Percentiles rank a stretch among this genome's conserved stretches.
Conservation (phyloP, 2,797 vertebrate species). For the Synanceia verrucosa region DNA sequence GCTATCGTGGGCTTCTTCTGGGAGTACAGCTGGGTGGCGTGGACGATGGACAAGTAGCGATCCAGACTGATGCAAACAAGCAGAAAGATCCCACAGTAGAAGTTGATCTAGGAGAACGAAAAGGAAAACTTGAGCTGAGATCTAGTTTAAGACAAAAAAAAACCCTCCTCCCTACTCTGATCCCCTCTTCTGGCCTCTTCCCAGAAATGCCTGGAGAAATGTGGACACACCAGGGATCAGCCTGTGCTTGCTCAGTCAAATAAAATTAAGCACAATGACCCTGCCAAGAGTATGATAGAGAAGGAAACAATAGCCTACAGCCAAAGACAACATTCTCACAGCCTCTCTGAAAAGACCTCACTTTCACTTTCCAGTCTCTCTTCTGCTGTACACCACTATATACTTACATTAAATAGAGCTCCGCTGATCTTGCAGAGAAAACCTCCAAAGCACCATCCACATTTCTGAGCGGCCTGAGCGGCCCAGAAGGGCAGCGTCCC, state of each 20-base stretch:
- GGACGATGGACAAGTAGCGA: conserved; percentile 84
- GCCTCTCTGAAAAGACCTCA: neutral
- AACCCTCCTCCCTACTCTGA: neutral
- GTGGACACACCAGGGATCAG: neutral
- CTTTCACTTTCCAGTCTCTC: conserved; percentile 28
- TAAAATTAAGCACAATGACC: neutral
- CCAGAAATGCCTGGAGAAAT: conserved; percentile 1
- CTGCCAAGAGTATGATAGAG: neutral
- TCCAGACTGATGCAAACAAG: conserved; percentile 88
- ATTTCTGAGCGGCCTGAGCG: conserved; percentile 37
- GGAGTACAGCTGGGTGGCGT: conserved; percentile 79
- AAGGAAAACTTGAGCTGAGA: neutral
- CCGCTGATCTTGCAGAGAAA: conserved; percentile 81
- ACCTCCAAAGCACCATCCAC: conserved; percentile 70
- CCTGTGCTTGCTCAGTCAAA: neutral
- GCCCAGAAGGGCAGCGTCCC: conserved; percentile 85
- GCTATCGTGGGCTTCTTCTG: conserved; percentile 73
- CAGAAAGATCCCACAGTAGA: conserved; percentile 91
- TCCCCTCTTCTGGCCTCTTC: neutral
- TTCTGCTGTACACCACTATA: neutral
- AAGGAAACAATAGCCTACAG: neutral
- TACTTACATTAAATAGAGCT: conserved; percentile 83
- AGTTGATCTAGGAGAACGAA: conserved; percentile 82
- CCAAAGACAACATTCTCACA: neutral
- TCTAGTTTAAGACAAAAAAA: neutral